Conservation (phyloP, 2,888 invertebrate species). For the Diplazon laetatorius region DNA sequence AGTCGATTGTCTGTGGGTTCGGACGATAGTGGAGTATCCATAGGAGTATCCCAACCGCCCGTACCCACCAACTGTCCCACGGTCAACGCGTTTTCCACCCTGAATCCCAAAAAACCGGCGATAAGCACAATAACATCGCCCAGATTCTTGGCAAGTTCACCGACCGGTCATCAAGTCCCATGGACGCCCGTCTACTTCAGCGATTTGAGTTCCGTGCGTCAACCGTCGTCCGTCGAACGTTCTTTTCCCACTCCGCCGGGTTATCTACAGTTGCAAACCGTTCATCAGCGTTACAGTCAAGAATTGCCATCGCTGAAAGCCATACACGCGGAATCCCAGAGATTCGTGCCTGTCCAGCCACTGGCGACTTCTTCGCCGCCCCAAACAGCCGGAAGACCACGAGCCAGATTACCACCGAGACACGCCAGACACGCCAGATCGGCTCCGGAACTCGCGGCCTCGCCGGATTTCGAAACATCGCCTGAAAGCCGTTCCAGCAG, state of each 20-base stretch:
- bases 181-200: slow-evolving; percentile 90
- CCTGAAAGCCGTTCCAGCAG: slow-evolving; percentile 95
- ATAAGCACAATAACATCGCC: slow-evolving; percentile 77
- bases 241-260: slow-evolving; percentile 91
- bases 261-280: slow-evolving; percentile 86
- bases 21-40: slow-evolving; percentile 85
- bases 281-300: slow-evolving; percentile 88
- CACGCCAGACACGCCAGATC: slow-evolving; percentile 87
- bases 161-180: slow-evolving; percentile 85
- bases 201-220: slow-evolving; percentile 93
- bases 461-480: slow-evolving; percentile 87
- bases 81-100: slow-evolving; percentile 5
- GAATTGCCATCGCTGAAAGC: slow-evolving; percentile 89
- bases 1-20: slow-evolving; percentile 88
- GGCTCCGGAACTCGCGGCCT: slow-evolving; percentile 87
- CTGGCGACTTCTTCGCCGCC: slow-evolving; percentile 86
- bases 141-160: slow-evolving; percentile 83
- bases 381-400: slow-evolving; percentile 83
- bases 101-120: slow-evolving; percentile 70
- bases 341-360: slow-evolving; percentile 86
- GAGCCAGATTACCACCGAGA: slow-evolving; percentile 87
- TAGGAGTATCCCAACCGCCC: slow-evolving; percentile 66
- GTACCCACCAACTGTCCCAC: slow-evolving; percentile 22
- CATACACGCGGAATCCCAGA: slow-evolving; percentile 88
- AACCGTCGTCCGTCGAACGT: slow-evolving; percentile 90